phyloP scores from a whole-genome alignment of 2,797 vertebrate species.

The Pteropus rufus region DNA sequence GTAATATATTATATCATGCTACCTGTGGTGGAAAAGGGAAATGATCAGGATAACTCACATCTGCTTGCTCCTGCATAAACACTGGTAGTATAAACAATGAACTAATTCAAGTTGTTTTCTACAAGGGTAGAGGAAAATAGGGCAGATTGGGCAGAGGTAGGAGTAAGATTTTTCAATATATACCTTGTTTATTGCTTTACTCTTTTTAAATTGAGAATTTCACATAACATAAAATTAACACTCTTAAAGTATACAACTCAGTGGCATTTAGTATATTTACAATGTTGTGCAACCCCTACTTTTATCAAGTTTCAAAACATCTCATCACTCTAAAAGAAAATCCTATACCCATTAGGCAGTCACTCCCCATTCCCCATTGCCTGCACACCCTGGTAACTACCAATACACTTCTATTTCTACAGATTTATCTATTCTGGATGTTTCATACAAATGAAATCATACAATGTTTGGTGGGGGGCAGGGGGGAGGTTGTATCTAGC shows the following conservation, averaged over 20 bases:
- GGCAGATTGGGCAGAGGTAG: not conserved
- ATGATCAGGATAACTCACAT: not conserved
- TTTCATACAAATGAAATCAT: not conserved
- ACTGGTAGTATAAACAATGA: not conserved
- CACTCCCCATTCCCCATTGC: not conserved
- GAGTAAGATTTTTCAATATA: not conserved
- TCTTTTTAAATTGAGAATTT: not conserved
- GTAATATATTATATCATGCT: not conserved
- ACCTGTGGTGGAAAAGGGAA: not conserved
- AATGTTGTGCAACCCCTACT: not conserved
- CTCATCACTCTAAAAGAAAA: not conserved
- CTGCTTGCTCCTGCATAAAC: not conserved
- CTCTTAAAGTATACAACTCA: not conserved
- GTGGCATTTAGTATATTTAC: not conserved
- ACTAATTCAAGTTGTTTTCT: not conserved
- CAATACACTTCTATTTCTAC: not conserved
- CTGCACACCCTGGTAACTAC: not conserved
- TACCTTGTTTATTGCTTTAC: not conserved
- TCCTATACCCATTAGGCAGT: not conserved
- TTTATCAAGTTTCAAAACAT: not conserved
- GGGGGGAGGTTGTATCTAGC: not conserved
- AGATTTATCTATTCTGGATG: not conserved
- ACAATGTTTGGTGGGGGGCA: not conserved
- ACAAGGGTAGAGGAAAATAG: not conserved
- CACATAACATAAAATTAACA: not conserved